phyloP scores from a whole-genome alignment of 2,888 invertebrate species.

The Sminthurides aquaticus region DNA sequence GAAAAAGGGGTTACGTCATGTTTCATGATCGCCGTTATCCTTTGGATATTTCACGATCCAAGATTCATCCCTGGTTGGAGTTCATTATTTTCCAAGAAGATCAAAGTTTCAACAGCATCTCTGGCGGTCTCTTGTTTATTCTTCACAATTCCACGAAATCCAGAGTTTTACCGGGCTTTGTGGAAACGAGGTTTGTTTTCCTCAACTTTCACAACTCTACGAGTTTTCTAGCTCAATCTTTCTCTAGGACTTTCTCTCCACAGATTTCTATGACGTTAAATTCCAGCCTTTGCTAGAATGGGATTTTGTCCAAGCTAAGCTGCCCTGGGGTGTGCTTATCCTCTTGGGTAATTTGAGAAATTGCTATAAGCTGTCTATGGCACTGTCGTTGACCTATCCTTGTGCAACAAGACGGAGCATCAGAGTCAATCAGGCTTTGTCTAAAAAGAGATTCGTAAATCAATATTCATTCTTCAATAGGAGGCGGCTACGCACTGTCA shows the following conservation, averaged over 20 bases:
- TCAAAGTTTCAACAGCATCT: conserved; percentile 49
- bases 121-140: conserved; percentile 72
- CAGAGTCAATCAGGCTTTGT: too few relatives aligned
- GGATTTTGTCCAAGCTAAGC: conserved; percentile 73
- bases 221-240: neutral
- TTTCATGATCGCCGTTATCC: conserved; percentile 67
- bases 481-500: conserved; percentile 86
- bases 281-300: conserved; percentile 50
- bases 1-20: conserved; percentile 62
- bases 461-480: conserved; percentile 44
- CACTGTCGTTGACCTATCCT: too few relatives aligned
- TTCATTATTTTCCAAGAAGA: conserved; percentile 53
- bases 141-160: conserved; percentile 71
- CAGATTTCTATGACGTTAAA: conserved; percentile 14
- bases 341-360: conserved; percentile 34
- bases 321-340: conserved; percentile 65
- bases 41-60: conserved; percentile 84
- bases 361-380: too few relatives aligned
- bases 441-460: neutral
- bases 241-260: conserved; percentile 5
- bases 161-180: conserved; percentile 24
- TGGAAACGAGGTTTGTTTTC: conserved; percentile 8
- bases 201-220: too few relatives aligned
- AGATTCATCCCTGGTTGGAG: conserved; percentile 85
- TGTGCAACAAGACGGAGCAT: too few relatives aligned